Conservation (phyloP, 2,888 invertebrate genomes). For the Orchestes rusci region DNA sequence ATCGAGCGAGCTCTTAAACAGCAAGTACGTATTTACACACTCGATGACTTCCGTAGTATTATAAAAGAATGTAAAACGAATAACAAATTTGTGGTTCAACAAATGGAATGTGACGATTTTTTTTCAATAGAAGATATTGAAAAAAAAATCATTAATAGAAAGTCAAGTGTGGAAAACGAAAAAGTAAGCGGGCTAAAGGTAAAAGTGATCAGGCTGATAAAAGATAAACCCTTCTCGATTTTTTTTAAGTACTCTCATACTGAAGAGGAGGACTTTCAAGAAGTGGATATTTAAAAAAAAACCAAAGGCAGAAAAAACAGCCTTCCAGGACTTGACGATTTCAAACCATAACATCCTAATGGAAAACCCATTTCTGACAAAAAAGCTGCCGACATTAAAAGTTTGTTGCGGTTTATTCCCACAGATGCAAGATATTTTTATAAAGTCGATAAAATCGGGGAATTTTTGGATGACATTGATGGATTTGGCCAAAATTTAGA, state of each 20-base stretch:
- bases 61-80: no score
- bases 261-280: neutral
- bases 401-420: neutral
- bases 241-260: no score
- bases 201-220: slow-evolving; percentile 5
- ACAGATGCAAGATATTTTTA: neutral
- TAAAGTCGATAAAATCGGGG: no score
- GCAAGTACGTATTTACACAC: slow-evolving; percentile 18
- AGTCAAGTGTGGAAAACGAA: slow-evolving; percentile 30
- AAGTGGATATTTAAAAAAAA: slow-evolving; percentile 2
- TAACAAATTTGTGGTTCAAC: no score
- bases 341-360: slow-evolving; percentile 1
- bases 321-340: neutral
- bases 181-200: slow-evolving; percentile 4
- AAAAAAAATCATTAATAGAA: slow-evolving; percentile 15
- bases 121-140: slow-evolving; percentile 14
- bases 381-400: slow-evolving; percentile 8
- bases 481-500: no score
- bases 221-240: no score
- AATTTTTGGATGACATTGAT: no score
- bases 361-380: slow-evolving; percentile 7
- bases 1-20: slow-evolving; percentile 13
- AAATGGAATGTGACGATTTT: no score
- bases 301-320: no score
- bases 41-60: no score